A percentile compares a stretch with the other conserved stretches of the same genome.
Conservation (phyloP, 1,140 invertebrate species). For the Lepidurus apus region DNA sequence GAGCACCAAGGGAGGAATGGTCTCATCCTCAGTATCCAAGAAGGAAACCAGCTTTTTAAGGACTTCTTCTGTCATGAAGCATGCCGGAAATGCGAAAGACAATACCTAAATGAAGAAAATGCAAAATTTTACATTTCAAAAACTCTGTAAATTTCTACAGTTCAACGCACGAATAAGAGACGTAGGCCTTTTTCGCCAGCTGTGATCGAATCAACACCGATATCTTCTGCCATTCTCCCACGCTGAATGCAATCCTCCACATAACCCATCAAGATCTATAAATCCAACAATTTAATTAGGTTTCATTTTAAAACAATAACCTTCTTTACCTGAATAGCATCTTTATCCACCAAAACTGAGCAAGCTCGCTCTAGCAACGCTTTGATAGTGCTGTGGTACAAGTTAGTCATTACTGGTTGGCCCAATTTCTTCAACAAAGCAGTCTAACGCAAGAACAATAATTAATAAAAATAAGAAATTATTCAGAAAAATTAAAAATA, state of each 20-base stretch:
- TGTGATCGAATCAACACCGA: constrained; percentile 68
- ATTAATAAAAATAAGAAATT: background rate
- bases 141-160: constrained; percentile 6
- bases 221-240: constrained; percentile 63
- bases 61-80: constrained; percentile 82
- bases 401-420: constrained; percentile 85
- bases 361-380: constrained; percentile 88
- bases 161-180: constrained; percentile 59
- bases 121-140: background rate
- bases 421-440: constrained; percentile 88
- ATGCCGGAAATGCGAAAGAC: constrained; percentile 84
- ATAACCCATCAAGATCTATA: constrained; percentile 58
- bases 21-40: constrained; percentile 71
- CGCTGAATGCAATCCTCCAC: constrained; percentile 61
- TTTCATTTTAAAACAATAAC: constrained; percentile 32
- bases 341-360: constrained; percentile 89
- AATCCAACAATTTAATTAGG: constrained; percentile 24
- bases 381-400: constrained; percentile 93
- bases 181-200: constrained; percentile 76
- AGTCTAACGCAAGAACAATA: constrained; percentile 45
- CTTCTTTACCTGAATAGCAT: constrained; percentile 57
- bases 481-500: background rate
- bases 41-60: constrained; percentile 71
- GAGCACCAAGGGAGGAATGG: constrained; percentile 71
- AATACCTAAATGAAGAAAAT: constrained; percentile 48